Percentiles rank a stretch among this genome's conserved stretches.
phyloP scores from a whole-genome alignment of 2,113 vertebrate species.

The Paracanthobrama guichenoti region DNA sequence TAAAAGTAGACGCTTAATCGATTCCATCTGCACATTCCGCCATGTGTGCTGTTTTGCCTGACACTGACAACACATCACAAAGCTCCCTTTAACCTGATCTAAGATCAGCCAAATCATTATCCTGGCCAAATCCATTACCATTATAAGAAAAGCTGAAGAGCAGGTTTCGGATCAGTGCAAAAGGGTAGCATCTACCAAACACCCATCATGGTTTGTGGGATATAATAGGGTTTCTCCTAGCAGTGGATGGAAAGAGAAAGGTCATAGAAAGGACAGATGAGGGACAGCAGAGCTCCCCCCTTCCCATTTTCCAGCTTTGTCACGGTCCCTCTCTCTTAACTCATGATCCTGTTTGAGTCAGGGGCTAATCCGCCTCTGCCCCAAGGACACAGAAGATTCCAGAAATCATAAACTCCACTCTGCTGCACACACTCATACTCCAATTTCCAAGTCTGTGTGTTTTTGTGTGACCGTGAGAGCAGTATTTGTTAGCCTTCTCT shows the following conservation, averaged over 20 bases:
- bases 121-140: not conserved
- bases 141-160: conserved; percentile 39
- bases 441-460: conserved; percentile 9
- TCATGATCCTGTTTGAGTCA: conserved; percentile 53
- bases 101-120: conserved; percentile 1
- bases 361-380: conserved; percentile 51
- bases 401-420: conserved; percentile 50
- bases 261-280: conserved; percentile 52
- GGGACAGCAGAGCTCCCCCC: conserved; percentile 20
- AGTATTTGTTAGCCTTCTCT: not conserved
- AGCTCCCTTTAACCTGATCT: conserved; percentile 30
- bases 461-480: not conserved
- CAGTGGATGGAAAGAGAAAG: conserved; percentile 22
- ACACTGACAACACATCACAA: conserved; percentile 42
- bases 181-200: conserved; percentile 33
- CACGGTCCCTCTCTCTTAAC: conserved; percentile 49
- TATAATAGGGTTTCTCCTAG: conserved; percentile 30
- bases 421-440: conserved; percentile 3
- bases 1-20: conserved; percentile 52
- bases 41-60: conserved; percentile 37
- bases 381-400: conserved; percentile 48
- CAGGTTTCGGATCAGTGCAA: conserved; percentile 32
- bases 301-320: conserved; percentile 56
- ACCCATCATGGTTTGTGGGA: conserved; percentile 40
- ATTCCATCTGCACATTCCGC: conserved; percentile 45